Evolutionary conservation across 1,140 invertebrate genomes (phyloP), one percentile per base, ranked within the genome.

Genomic region (Drosophila pandora): DNA sequence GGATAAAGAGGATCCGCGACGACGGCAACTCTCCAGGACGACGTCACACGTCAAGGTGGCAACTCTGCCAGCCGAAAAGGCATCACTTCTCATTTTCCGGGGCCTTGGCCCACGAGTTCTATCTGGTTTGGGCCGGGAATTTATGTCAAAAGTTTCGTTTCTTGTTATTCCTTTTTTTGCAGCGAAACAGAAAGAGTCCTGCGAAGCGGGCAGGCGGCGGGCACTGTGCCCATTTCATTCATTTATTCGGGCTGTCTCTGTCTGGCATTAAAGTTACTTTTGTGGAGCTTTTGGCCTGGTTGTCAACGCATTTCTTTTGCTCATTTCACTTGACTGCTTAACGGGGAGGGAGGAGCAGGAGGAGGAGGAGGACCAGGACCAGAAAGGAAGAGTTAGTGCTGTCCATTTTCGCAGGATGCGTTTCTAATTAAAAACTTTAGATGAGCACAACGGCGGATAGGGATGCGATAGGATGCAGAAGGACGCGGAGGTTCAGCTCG

Each of bases 401-500:
- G 67, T 70, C 67, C 67, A 70, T 74, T 55, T 62, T 87, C 72
- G 55, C 63, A 73, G 71, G 76, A 75, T 85, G 81, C 82, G 82
- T 87, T 85, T 85, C 82, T 85, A 85, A 85, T 85, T 85, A 85
- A 85, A 70, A 85, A 85, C 78, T 85, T 85, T 87, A 70, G 60
- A 68, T 52, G 30, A 52, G 56, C 50, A 52, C 45, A 64, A 63
- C 55, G 39, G 47, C 10, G 43, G 23, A 3, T 17, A n/a, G n/a
- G n/a, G n/a, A n/a, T n/a, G n/a, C n/a, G n/a, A n/a, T n/a, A 28
- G 28, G 39, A 43, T 12, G 12, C 12, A 49, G 32, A 21, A 30
- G 30, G 30, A 56, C 72, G 58, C 30, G 52, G 53, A 73, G 71
- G 61, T 78, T 61, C 78, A 78, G 74, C 72, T 57, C 54, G 43